These are phyloP conservation scores for Psophia crepitans DNA, from an alignment of 2,113 vertebrate species.

Conservation along the genomic window DNA sequence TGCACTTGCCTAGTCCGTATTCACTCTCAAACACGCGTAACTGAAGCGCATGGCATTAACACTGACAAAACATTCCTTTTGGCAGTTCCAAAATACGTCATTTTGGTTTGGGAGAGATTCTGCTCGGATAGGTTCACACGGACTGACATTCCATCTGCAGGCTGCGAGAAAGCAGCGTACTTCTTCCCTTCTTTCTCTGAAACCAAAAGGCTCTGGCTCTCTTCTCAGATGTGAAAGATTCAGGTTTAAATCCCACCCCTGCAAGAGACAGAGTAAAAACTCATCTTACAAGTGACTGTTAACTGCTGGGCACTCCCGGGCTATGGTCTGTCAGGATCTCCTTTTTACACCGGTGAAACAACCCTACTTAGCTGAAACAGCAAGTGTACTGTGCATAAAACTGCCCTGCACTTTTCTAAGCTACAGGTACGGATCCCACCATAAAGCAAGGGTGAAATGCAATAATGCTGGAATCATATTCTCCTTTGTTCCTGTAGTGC, in stretches of 20 bases:
- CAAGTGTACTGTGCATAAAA: background rate
- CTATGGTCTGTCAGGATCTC: background rate
- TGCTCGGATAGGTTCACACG: background rate
- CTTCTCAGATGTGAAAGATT: background rate
- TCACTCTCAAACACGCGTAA: background rate
- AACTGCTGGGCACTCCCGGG: background rate
- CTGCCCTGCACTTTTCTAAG: background rate
- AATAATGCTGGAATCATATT: accelerated
- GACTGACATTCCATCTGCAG: background rate
- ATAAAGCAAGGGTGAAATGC: background rate
- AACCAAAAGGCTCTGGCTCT: accelerated
- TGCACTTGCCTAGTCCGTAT: background rate
- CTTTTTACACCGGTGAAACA: background rate
- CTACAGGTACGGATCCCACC: background rate
- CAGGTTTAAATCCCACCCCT: background rate
- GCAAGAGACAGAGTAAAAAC: background rate
- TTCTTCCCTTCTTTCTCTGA: background rate
- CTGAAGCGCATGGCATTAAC: background rate
- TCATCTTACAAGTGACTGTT: background rate
- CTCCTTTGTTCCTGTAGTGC: background rate
- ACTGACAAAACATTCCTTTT: background rate
- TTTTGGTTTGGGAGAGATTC: background rate
- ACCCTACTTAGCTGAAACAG: background rate
- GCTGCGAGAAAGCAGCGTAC: background rate
- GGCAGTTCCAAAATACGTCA: background rate